Evolutionary conservation across 2,113 vertebrate genomes (phyloP).

Genomic region (Micromys minutus): DNA sequence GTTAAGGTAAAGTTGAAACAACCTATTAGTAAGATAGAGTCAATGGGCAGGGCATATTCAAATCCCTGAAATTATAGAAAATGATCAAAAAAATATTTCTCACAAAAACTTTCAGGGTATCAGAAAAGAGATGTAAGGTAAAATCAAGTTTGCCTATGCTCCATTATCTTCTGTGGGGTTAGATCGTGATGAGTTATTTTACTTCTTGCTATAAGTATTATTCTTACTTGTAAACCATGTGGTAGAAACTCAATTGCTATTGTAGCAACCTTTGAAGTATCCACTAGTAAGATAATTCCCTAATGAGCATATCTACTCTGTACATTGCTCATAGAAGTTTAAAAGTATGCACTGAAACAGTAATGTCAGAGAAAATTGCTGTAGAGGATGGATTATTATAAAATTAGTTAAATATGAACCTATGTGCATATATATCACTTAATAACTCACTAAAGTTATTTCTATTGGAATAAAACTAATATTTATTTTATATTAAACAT

Average conservation of each 20-base stretch:
- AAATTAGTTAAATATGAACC: not conserved
- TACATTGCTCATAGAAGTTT: not conserved
- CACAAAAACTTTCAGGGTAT: not conserved
- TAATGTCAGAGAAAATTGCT: not conserved
- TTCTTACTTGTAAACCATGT: not conserved
- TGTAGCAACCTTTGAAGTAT: not conserved
- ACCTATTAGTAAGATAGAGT: not conserved
- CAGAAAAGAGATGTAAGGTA: not conserved
- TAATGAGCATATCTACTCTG: not conserved
- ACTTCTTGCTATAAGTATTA: not conserved
- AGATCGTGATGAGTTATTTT: not conserved
- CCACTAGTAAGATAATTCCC: not conserved
- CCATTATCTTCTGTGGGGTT: not conserved
- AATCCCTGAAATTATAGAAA: not conserved
- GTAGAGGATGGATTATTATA: not conserved
- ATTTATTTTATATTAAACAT: not conserved
- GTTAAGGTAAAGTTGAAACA: not conserved
- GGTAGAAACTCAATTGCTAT: not conserved
- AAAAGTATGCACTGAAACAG: not conserved
- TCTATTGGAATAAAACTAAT: not conserved
- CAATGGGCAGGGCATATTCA: not conserved
- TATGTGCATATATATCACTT: not conserved
- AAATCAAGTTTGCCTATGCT: not conserved
- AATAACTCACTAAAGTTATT: not conserved
- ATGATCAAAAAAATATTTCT: not conserved